Evolutionary conservation across 1,140 invertebrate species (phyloP).

Genomic region (Drosophila pachea): DNA sequence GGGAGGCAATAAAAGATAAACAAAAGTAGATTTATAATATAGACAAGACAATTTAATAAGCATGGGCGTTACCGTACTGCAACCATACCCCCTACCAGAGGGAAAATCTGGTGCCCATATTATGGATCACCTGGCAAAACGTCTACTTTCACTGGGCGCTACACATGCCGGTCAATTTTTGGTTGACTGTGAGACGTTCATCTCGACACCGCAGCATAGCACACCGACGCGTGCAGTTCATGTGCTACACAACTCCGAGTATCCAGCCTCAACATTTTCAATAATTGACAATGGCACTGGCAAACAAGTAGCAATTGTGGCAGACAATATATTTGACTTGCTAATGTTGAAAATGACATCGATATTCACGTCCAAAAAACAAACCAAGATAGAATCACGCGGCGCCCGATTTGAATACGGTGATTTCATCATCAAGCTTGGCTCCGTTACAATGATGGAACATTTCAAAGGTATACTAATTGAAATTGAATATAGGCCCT

Average conservation of each 20-base stretch:
- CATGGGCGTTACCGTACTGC: conserved; percentile 80
- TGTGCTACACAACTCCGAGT: conserved; percentile 96
- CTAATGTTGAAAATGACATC: conserved; percentile 93
- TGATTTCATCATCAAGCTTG: conserved; percentile 96
- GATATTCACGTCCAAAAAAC: conserved; percentile 93
- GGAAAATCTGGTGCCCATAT: conserved; percentile 91
- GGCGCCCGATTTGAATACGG: conserved; percentile 94
- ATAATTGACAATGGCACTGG: conserved; percentile 90
- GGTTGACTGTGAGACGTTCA: conserved; percentile 97
- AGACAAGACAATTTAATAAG: neutral
- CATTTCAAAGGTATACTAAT: conserved; percentile 96
- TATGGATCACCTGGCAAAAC: conserved; percentile 91
- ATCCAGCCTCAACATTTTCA: conserved; percentile 95
- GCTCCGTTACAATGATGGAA: conserved; percentile 93
- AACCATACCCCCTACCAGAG: conserved; percentile 91
- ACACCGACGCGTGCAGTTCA: conserved; percentile 88
- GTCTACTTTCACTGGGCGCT: conserved; percentile 91
- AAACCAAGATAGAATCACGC: conserved; percentile 93
- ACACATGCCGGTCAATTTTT: conserved; percentile 92
- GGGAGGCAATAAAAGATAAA: conserved; percentile 1
- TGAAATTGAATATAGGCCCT: conserved; percentile 96
- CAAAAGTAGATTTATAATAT: too few relatives aligned
- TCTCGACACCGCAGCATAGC: conserved; percentile 84
- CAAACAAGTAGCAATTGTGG: conserved; percentile 91
- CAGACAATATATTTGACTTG: conserved; percentile 94